Conservation (phyloP, 2,797 vertebrate genomes). For the Erethizon dorsatum region DNA sequence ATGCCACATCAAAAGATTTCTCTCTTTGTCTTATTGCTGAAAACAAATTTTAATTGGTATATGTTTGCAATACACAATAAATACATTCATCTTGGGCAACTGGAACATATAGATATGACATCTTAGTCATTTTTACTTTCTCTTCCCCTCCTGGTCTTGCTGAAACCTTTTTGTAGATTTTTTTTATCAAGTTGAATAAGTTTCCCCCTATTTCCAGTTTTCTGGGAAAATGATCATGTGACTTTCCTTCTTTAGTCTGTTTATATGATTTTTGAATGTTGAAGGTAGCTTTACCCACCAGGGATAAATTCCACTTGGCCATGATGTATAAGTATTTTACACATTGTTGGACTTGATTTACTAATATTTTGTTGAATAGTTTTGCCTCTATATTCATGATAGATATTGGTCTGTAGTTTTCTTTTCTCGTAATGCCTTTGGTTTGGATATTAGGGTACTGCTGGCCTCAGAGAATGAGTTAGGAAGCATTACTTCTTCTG, state of each 20-base stretch:
- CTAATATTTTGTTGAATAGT: not conserved
- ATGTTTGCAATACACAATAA: too few relatives aligned
- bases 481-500: not conserved
- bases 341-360: not conserved
- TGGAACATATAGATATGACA: not conserved
- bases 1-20: not conserved
- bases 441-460: not conserved
- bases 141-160: not conserved
- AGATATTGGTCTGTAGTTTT: not conserved
- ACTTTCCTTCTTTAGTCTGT: not conserved
- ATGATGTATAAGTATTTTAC: not conserved
- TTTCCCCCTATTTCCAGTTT: not conserved
- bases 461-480: not conserved
- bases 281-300: not conserved
- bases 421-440: not conserved
- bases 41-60: not conserved
- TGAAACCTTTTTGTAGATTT: not conserved
- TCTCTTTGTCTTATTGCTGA: not conserved
- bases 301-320: not conserved
- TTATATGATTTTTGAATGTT: not conserved
- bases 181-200: not conserved
- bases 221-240: not conserved
- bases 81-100: not conserved
- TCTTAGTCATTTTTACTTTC: not conserved
- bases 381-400: not conserved